phyloP scores from a whole-genome alignment of 2,113 vertebrate genomes.

The Patagioenas fasciata region DNA sequence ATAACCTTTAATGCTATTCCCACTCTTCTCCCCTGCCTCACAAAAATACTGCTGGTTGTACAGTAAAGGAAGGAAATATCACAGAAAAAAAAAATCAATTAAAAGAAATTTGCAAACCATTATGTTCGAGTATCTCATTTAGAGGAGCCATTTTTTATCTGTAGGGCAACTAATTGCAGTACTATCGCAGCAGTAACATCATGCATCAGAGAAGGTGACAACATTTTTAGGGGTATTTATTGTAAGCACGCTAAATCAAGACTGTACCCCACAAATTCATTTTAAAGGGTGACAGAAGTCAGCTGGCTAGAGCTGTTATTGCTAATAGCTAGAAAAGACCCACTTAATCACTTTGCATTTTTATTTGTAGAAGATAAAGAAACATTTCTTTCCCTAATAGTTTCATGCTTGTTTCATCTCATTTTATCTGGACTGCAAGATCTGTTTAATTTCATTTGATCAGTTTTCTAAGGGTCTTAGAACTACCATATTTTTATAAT shows the following conservation, averaged over 20 bases:
- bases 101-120: slow-evolving; percentile 20
- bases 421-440: slow-evolving; percentile 3
- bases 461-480: slow-evolving; percentile 48
- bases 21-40: not conserved
- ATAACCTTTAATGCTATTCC: not conserved
- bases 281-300: slow-evolving; percentile 51
- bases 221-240: slow-evolving; percentile 46
- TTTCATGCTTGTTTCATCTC: slow-evolving; percentile 44
- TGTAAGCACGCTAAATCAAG: slow-evolving; percentile 16
- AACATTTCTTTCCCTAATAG: slow-evolving; percentile 59
- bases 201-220: not conserved
- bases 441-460: slow-evolving; percentile 58
- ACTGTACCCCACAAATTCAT: slow-evolving; percentile 16
- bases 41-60: not conserved
- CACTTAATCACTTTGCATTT: slow-evolving; percentile 63
- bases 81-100: not conserved
- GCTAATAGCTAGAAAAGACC: slow-evolving; percentile 48
- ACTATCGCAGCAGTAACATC: not conserved
- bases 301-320: slow-evolving; percentile 34
- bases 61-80: not conserved
- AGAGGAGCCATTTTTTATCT: slow-evolving; percentile 9
- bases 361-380: slow-evolving; percentile 62
- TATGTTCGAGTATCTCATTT: slow-evolving; percentile 1
- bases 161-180: slow-evolving; percentile 9
- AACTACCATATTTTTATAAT: slow-evolving; percentile 66